Base-by-base conservation (phyloP, 1,140 invertebrate genomes). In the Helicoverpa armigera region DNA sequence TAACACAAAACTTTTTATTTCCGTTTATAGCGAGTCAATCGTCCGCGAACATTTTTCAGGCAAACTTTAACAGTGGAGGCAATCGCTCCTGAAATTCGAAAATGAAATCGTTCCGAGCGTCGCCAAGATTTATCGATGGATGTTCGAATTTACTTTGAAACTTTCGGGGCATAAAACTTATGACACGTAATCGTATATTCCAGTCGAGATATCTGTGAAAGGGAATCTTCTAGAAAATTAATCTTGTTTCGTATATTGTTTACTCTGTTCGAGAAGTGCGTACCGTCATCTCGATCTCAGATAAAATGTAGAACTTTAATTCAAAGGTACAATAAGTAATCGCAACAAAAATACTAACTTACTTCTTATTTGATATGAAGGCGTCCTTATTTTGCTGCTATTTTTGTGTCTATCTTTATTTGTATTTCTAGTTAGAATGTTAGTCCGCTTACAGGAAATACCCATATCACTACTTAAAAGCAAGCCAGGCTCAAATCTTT, bases 41-140 rank as follows among this genome's bases (percentile, higher is more conserved):
- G 94, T 91, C 92, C 91, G 92, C 89, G 91, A 93, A 94, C 90
- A 95, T 94, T 95, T 95, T 95, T 95, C 94, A 95, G 91, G 91
- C 91, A 95, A 95, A 95, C 91, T 95, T 95, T 94, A 94, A 95
- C 94, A 94, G 91, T 94, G 90, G 92, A 93, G 91, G 92, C 92
- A 95, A 95, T 95, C 94, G 94, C 86, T 95, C 91, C 92, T 94
- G 94, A 95, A 95, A 95, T 95, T 94, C 92, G 94, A 95, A 95
- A 95, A 95, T 95, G 92, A 95, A 95, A 95, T 95, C 94, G 92
- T 94, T 92, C 89, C 86, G 89, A 93, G 92, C 91, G 91, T 92
- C 94, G 91, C 92, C 89, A 92, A 95, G 94, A 95, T 95, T 95
- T 95, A 95, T 95, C 91, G 94, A 93, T 95, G 92, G 89, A 94